Percentiles rank a stretch among this genome's conserved stretches.
Conservation (phyloP, 2,888 invertebrate species). For the Apodemia hepburni region DNA sequence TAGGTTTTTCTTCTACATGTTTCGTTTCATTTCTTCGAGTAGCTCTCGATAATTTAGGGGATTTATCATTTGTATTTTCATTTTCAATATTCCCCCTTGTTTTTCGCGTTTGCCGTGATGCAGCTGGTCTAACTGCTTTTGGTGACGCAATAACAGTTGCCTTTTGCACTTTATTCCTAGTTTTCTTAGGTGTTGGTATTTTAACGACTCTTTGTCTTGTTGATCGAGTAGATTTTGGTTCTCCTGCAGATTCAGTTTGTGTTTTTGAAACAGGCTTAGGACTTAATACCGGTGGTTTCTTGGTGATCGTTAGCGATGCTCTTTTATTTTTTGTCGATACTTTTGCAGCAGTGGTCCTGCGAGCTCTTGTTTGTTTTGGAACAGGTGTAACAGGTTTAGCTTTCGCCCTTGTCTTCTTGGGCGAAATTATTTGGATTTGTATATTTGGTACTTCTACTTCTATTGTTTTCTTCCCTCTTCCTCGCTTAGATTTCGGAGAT, state of each 20-base stretch:
- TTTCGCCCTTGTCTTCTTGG: constrained; percentile 21
- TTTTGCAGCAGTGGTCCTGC: constrained; percentile 18
- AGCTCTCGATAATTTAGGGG: neutral
- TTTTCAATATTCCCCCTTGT: constrained; percentile 31
- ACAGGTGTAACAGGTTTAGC: neutral
- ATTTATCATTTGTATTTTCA: neutral
- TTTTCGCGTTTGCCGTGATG: constrained; percentile 24
- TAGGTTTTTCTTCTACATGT: constrained; percentile 29
- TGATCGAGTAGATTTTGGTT: constrained; percentile 33
- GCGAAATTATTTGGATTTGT: constrained; percentile 17
- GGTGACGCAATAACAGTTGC: constrained; percentile 37
- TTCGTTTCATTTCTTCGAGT: constrained; percentile 14
- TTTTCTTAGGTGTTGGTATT: constrained; percentile 41
- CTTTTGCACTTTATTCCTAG: constrained; percentile 39
- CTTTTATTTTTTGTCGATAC: constrained; percentile 36
- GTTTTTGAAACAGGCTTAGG: constrained; percentile 32
- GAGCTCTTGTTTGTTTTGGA: constrained; percentile 1
- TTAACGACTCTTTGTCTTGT: constrained; percentile 31
- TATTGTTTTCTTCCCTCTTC: constrained; percentile 17
- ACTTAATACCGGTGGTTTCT: constrained; percentile 47
- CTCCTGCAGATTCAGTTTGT: constrained; percentile 23
- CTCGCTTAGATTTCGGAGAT: constrained; percentile 17
- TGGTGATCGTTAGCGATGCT: constrained; percentile 42
- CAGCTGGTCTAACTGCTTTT: constrained; percentile 26
- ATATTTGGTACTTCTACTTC: neutral